phyloP scores from a whole-genome alignment of 2,888 invertebrate species.

The Erebia epiphron region DNA sequence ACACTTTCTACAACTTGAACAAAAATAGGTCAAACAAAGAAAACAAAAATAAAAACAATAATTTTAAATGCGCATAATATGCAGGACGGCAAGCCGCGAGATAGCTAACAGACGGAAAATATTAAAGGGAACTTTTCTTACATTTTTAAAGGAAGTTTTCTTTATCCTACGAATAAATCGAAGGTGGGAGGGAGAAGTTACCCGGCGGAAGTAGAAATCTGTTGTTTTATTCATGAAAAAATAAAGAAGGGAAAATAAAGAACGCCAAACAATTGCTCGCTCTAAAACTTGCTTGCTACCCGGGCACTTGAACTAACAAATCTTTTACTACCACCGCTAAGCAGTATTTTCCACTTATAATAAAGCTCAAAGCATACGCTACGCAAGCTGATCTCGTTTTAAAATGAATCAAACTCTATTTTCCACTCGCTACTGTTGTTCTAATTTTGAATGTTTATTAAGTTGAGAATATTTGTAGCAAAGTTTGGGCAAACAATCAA shows the following conservation, averaged over 20 bases:
- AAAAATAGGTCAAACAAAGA: slow-evolving; percentile 37
- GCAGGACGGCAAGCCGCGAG: slow-evolving; percentile 58
- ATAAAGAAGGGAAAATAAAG: slow-evolving; percentile 71
- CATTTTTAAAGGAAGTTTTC: slow-evolving; percentile 80
- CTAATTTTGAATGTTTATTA: slow-evolving; percentile 30
- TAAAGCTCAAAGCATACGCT: background rate
- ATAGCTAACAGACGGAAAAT: slow-evolving; percentile 78
- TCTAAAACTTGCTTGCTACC: slow-evolving; percentile 48
- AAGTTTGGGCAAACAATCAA: slow-evolving; percentile 52
- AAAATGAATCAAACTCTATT: slow-evolving; percentile 21
- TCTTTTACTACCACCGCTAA: slow-evolving; percentile 43
- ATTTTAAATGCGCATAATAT: slow-evolving; percentile 77
- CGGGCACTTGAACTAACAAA: slow-evolving; percentile 50
- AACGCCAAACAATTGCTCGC: slow-evolving; percentile 57
- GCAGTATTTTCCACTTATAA: slow-evolving; percentile 18
- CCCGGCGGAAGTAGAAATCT: slow-evolving; percentile 76
- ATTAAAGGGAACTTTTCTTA: slow-evolving; percentile 78
- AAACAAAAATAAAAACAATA: slow-evolving; percentile 58
- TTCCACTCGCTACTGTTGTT: slow-evolving; percentile 11
- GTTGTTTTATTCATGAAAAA: slow-evolving; percentile 83
- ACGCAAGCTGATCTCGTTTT: slow-evolving; percentile 1
- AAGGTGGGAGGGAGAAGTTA: slow-evolving; percentile 79
- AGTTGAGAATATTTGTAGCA: slow-evolving; percentile 32
- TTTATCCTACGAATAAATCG: slow-evolving; percentile 81
- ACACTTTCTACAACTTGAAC: slow-evolving; percentile 11